Base-by-base conservation (phyloP, 1,140 invertebrate genomes). In the Gonioctena quinquepunctata region DNA sequence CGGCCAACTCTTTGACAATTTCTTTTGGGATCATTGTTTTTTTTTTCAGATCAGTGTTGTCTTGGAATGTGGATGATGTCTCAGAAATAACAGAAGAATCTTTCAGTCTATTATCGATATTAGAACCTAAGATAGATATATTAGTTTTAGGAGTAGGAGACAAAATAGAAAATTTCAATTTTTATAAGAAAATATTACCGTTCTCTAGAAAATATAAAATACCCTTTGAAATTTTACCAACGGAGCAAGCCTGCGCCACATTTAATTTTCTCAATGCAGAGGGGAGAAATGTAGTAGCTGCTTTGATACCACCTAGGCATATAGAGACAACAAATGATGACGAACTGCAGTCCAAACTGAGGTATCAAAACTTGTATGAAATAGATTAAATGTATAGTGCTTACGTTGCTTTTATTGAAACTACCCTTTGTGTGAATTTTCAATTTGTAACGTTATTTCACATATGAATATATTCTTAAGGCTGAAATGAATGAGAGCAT, bases 61-160 rank as follows among this genome's bases (percentile, higher is more conserved):
- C 91, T n/a, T 97, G 96, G 96, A 92, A 94, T 80, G 88, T 97
- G 2, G 72, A 76, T 11, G 83, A 82, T 11, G 84, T 86, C 6
- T 77, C 87, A 2, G 89, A 95, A 19, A 92, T 98, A 54, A 93
- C 87, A 70, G 88, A 90, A 78, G 87, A 94, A 2, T 92, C 92
- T 0, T 83, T 98, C 3, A 83, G 87, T 2, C 83, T 97, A 21
- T 96, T 98, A 76, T 87, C 86, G 28, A 72, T 92, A 6, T 72
- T 98, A 5, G 91, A 94, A 73, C 96, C 96, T 2, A 94, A 92
- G 84, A 83, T 95, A 61, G 95, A 97, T 84, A 84, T 97, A 7
- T 73, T 97, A 21, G 86, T 97, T 2, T 79, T 96, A 70, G 94
- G 94, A 13, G 85, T 91, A 52, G 92, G 93, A 5, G 88, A 91